These are phyloP conservation scores for Pteropus rufus DNA, from an alignment of 2,797 vertebrate species.

Conservation along the genomic window DNA sequence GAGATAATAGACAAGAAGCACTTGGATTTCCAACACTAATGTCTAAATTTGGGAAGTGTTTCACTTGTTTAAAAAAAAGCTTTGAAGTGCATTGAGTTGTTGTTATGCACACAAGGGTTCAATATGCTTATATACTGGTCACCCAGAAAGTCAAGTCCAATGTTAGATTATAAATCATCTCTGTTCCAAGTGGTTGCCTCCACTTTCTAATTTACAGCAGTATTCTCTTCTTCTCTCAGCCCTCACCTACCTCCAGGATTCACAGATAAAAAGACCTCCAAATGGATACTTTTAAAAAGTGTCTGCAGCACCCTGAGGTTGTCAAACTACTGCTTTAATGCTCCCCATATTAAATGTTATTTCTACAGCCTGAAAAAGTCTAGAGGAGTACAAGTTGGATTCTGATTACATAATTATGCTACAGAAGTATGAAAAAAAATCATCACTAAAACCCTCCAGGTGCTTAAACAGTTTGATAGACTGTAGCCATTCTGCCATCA, in stretches of 20 bases:
- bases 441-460: slow-evolving; percentile 76
- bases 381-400: slow-evolving; percentile 54
- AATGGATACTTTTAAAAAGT: slow-evolving; percentile 57
- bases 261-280: background rate
- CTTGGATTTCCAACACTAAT: background rate
- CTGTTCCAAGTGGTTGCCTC: slow-evolving; percentile 51
- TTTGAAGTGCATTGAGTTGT: slow-evolving; percentile 53
- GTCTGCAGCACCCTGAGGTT: background rate
- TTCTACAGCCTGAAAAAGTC: slow-evolving; percentile 69
- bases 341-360: slow-evolving; percentile 49
- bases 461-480: slow-evolving; percentile 85
- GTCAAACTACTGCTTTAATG: slow-evolving; percentile 22
- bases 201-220: slow-evolving; percentile 52
- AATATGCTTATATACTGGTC: slow-evolving; percentile 47
- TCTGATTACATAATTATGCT: slow-evolving; percentile 80
- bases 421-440: slow-evolving; percentile 68
- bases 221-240: background rate
- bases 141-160: slow-evolving; percentile 50
- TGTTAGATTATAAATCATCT: slow-evolving; percentile 29
- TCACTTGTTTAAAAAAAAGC: background rate
- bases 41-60: background rate
- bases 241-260: slow-evolving; percentile 2
- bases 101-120: slow-evolving; percentile 60
- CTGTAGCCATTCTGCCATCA: slow-evolving; percentile 79
- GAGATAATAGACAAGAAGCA: background rate